Evolutionary conservation across 64 coral and sea anemone genomes (phyloP).

Genomic region (Actinia equina): DNA sequence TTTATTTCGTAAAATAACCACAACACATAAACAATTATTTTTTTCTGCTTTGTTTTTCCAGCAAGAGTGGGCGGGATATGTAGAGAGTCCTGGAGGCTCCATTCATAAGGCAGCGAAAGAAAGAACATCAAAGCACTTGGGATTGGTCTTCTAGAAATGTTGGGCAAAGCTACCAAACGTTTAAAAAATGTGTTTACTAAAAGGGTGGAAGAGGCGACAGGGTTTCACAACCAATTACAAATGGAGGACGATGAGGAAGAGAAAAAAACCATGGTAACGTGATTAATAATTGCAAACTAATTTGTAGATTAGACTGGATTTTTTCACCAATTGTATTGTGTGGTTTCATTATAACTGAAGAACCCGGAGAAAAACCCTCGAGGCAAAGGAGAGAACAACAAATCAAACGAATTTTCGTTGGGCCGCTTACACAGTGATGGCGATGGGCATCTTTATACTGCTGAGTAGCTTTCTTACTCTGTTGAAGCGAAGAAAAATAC

Average conservation of each 20-base stretch:
- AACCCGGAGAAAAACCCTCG: no score
- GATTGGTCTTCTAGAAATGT: not conserved
- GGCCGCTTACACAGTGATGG: no score
- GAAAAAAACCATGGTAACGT: not conserved
- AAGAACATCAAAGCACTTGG: not conserved
- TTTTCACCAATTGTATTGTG: no score
- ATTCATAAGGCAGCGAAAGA: conserved; percentile 1
- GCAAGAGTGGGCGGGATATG: conserved; percentile 50
- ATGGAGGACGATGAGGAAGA: not conserved
- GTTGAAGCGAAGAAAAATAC: no score
- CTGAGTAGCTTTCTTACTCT: no score
- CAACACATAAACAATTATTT: not conserved
- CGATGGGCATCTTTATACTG: no score
- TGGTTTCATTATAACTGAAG: no score
- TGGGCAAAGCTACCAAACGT: not conserved
- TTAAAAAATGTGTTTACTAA: not conserved
- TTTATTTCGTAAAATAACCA: no score
- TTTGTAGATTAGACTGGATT: no score
- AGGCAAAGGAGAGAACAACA: no score
- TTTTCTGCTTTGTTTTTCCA: conserved; percentile 2
- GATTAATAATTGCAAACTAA: no score
- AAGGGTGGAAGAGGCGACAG: not conserved
- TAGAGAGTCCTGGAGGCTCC: not conserved
- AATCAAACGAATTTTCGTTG: no score
- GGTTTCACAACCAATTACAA: not conserved